Evolutionary conservation across 2,113 vertebrate species (phyloP), one percentile per base, ranked within the genome.

Genomic region (Vimba vimba): DNA sequence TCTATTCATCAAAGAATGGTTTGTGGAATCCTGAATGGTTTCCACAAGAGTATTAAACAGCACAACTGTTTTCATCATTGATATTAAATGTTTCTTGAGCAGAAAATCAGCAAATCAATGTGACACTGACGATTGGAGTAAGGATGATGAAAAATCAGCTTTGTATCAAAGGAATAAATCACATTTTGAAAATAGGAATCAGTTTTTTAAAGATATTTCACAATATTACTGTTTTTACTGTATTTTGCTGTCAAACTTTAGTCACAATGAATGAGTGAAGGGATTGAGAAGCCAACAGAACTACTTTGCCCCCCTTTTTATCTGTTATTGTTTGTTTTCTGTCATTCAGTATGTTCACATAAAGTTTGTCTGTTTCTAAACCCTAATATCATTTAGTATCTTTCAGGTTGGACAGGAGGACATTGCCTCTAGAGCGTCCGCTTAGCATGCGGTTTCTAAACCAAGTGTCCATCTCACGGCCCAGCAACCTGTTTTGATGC

Each of bases 401-500:
- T 84, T 82, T 69, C 57, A 66, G 45, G 25, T 79, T 27, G 47
- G 55, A 25, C 27, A 59, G 33, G 25, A 50, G 68, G 30, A 55
- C 36, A 66, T 36, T n/a, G 50, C 39, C 39, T 79, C 36, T 73
- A 57, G 36, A 71, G 60, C 23, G 30, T 83, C 66, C 25, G 6
- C 80, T 86, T 62, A 57, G 74, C 80, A 25, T 82, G 73, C 39
- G 62, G 52, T 30, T 83, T 55, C 11, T 25, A 50, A 25, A 64
- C 78, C 36, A 25, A 64, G 43, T 27, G 25, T 52, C 55, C 25
- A 19, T 79, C 71, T 78, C 80, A 68, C 30, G 0, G 69, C 68
- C 30, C 12, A 36, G 76, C 11, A 47, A 33, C 68, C 68, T 25
- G 17, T 85, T 82, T 66, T 82, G 78, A 85, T 87, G 62, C 25